Evolutionary conservation across 2,113 vertebrate genomes (phyloP).

Genomic region (Cisticola juncidis): DNA sequence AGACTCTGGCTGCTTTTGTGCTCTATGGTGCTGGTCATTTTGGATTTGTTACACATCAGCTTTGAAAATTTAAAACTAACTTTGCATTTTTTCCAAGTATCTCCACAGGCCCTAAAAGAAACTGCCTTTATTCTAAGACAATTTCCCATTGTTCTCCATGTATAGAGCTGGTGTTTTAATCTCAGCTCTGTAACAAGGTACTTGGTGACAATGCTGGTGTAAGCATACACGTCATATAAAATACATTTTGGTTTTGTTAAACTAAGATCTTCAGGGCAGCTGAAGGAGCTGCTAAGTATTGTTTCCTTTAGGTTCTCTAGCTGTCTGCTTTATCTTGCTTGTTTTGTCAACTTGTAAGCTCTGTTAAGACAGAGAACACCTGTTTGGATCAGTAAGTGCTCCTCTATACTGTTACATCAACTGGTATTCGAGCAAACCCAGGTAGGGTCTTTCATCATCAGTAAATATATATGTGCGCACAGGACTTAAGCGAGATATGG

Average conservation of each 20-base stretch:
- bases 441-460: neutral
- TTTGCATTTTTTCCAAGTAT: neutral
- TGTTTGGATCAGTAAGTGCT: neutral
- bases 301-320: neutral
- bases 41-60: neutral
- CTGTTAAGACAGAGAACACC: neutral
- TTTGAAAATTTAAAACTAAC: neutral
- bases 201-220: neutral
- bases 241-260: neutral
- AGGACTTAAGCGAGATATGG: fast-evolving
- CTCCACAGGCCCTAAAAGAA: neutral
- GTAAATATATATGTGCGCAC: neutral
- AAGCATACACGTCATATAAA: neutral
- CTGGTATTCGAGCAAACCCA: neutral
- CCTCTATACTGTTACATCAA: neutral
- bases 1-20: neutral
- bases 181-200: neutral
- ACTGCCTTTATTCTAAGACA: neutral
- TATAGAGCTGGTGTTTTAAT: neutral
- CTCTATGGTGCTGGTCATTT: neutral
- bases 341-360: neutral
- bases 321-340: neutral
- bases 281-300: neutral
- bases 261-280: neutral
- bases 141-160: fast-evolving